Evolutionary conservation across 2,888 invertebrate species (phyloP), one percentile per base, ranked within the genome.

Genomic region (Drosophila putrida): DNA sequence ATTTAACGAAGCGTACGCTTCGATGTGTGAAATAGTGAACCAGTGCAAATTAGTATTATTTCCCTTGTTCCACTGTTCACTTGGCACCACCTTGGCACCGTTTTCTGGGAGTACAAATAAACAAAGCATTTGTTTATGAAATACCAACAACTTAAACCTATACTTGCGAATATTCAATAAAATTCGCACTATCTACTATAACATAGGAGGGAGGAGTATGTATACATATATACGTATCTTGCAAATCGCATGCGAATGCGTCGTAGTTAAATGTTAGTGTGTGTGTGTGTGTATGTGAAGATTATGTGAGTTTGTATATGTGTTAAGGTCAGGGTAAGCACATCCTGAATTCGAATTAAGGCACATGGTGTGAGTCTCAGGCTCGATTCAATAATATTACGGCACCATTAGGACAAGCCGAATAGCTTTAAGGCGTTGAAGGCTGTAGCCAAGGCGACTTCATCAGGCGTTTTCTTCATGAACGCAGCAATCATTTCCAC

Each of bases 401-500:
- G 13, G 43, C 28, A 57, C 46, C 38, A 41, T 59, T 82, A 87
- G 90, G 96, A 96, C 64, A 97, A 93, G 25, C 97, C 97, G 92
- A 98, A 98, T 36, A 98, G 92, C 93, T 98, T 98, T 71, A 98
- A 94, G 39, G 98, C 98, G 93, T 97, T 98, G 91, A 97, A 97
- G 67, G 98, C 97, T 8, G 98, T 97, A 27, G 97, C 96, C 49
- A 98, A 93, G 0, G 98, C 98, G 11, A 98, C 96, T 91, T 98
- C 97, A 91, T 97, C 97, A 0, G 98, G 97, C 44, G 95, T 95
- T 91, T 95, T 96, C 57, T 95, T 95, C 93, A 97, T 95, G 92
- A 98, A 97, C 20, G 97, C 97, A n/a, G 98, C 97, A 75, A 98
- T 96, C 94, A 98, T 95, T 93, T 98, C 98, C 47, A 98, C 97